Conservation (phyloP, 2,888 invertebrate species). For the Pteria penguin region DNA sequence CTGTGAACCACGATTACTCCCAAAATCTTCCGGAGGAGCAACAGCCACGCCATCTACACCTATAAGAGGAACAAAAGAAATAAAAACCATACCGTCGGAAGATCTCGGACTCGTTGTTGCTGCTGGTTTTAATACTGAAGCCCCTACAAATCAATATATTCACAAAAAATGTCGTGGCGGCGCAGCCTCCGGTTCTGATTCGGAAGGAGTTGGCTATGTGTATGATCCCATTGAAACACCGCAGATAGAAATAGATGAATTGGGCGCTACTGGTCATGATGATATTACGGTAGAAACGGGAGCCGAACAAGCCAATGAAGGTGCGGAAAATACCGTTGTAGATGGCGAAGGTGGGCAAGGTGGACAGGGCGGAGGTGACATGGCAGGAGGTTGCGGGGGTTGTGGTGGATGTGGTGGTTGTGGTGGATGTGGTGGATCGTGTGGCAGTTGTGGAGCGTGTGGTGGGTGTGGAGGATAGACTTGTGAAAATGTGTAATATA, state of each 20-base stretch:
- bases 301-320: slow-evolving; percentile 18
- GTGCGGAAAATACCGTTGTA: slow-evolving; percentile 19
- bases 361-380: slow-evolving; percentile 39
- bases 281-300: slow-evolving; percentile 47
- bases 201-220: slow-evolving; percentile 55
- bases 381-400: slow-evolving; percentile 33
- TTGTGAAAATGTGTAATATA: too few species aligned
- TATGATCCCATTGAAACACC: slow-evolving; percentile 44
- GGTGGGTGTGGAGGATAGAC: slow-evolving; percentile 29
- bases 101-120: slow-evolving; percentile 79
- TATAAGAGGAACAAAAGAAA: slow-evolving; percentile 53
- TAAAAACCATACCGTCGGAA: slow-evolving; percentile 68
- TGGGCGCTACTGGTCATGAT: slow-evolving; percentile 41
- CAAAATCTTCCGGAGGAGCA: slow-evolving; percentile 35
- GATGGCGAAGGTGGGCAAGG: slow-evolving; percentile 44
- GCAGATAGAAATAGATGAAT: slow-evolving; percentile 31
- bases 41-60: slow-evolving; percentile 45
- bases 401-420: slow-evolving; percentile 53
- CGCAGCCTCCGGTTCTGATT: slow-evolving; percentile 64
- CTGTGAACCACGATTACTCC: slow-evolving; percentile 80
- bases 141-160: slow-evolving; percentile 77
- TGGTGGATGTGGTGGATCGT: slow-evolving; percentile 50
- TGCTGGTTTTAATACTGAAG: slow-evolving; percentile 80
- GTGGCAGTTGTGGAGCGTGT: slow-evolving; percentile 43
- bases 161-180: slow-evolving; percentile 59